These are phyloP conservation scores for Drosophila formosana DNA, from an alignment of 2,888 invertebrate species.

Conservation along the genomic window DNA sequence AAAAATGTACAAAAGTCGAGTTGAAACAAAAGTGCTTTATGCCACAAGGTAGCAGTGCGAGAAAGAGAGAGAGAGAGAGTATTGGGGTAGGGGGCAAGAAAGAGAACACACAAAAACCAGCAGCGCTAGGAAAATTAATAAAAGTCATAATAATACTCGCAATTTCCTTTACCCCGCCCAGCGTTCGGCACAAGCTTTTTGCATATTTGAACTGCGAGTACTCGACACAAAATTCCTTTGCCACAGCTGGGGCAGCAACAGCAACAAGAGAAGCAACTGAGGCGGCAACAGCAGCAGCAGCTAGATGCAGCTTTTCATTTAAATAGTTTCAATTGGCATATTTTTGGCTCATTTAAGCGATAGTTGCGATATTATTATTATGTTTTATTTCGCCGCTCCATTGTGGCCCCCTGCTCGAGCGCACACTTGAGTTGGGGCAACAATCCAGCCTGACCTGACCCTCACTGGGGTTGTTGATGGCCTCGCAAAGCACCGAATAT, in stretches of 20 bases:
- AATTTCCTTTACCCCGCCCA: slow-evolving; percentile 70
- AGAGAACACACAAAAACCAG: slow-evolving; percentile 29
- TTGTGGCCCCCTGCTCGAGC: not conserved
- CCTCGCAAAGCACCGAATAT: slow-evolving; percentile 32
- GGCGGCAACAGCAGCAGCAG: not conserved
- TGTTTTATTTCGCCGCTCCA: slow-evolving; percentile 9
- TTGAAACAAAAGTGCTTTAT: slow-evolving; percentile 47
- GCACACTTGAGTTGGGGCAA: not conserved
- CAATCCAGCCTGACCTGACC: slow-evolving; percentile 4
- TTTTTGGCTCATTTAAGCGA: slow-evolving; percentile 35
- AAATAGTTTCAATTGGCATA: slow-evolving; percentile 69
- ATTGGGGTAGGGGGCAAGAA: not conserved
- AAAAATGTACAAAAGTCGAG: slow-evolving; percentile 31
- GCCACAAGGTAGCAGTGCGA: slow-evolving; percentile 25
- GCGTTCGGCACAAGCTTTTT: slow-evolving; percentile 54
- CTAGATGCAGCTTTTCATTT: slow-evolving; percentile 64
- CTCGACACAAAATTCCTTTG: slow-evolving; percentile 46
- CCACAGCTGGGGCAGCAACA: slow-evolving; percentile 8
- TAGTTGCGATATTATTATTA: slow-evolving; percentile 47
- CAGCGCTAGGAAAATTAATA: slow-evolving; percentile 70
- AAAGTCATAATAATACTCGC: slow-evolving; percentile 80
- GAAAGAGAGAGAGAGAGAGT: slow-evolving; percentile 15
- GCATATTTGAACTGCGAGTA: slow-evolving; percentile 39
- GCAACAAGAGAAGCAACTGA: not conserved
- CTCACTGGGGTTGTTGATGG: slow-evolving; percentile 13